Conservation (phyloP, 2,888 invertebrate species). For the Scelioninae gen. 1 region DNA sequence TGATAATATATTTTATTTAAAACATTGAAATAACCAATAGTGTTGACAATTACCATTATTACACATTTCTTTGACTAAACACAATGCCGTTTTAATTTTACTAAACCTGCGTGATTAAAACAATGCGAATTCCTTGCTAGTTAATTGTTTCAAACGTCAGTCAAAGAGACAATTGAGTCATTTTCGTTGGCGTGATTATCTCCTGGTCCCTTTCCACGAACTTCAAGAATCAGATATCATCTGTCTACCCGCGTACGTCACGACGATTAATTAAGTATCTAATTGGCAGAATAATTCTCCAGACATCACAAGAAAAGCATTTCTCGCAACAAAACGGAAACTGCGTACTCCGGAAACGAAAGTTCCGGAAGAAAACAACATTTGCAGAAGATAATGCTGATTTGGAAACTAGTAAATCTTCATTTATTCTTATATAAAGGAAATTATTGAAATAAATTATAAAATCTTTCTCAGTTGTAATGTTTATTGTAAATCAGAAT, state of each 20-base stretch:
- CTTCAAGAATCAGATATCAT: slow-evolving; percentile 29
- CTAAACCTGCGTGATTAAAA: slow-evolving; percentile 9
- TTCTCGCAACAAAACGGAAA: slow-evolving; percentile 22
- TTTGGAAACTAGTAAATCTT: slow-evolving; percentile 8
- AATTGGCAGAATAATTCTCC: slow-evolving; percentile 50
- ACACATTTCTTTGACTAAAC: not conserved
- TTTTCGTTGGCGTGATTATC: slow-evolving; percentile 37
- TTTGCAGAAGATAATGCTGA: slow-evolving; percentile 21
- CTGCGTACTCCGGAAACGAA: slow-evolving; percentile 23
- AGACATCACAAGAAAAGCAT: slow-evolving; percentile 32
- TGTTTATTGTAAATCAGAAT: too few relatives aligned
- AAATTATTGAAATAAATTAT: too few relatives aligned
- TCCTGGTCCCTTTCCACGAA: slow-evolving; percentile 1
- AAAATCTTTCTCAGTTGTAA: too few relatives aligned
- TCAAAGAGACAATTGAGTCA: slow-evolving; percentile 38
- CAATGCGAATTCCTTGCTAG: slow-evolving; percentile 1
- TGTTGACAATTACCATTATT: not conserved
- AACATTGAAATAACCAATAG: not conserved
- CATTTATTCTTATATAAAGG: not conserved
- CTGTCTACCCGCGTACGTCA: slow-evolving; percentile 23
- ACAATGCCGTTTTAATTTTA: not conserved
- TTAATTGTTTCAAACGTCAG: slow-evolving; percentile 35
- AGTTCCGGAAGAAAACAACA: slow-evolving; percentile 28
- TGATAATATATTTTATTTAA: not conserved
- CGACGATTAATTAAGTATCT: slow-evolving; percentile 45